Conservation (phyloP, 2,888 invertebrate genomes). For the Rugalucina vietnamica region DNA sequence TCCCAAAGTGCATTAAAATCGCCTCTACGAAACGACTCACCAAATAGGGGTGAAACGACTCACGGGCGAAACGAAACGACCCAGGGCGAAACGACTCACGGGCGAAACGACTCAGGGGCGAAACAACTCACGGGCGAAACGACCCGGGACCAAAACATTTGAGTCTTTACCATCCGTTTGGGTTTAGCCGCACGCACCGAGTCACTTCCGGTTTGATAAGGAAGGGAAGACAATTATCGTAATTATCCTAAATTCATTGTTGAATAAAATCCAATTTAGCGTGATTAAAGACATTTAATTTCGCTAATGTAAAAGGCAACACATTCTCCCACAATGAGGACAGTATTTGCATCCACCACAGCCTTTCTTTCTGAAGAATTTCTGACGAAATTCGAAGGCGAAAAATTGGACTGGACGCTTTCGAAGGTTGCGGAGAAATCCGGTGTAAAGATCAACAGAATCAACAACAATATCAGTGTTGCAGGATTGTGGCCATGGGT, state of each 20-base stretch:
- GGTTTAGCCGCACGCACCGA: too few species aligned
- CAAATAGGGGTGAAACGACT: too few species aligned
- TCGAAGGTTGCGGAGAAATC: slow-evolving; percentile 38
- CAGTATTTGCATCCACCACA: slow-evolving; percentile 52
- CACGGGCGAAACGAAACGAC: too few species aligned
- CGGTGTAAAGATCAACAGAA: slow-evolving; percentile 44
- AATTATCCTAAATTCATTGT: neutral
- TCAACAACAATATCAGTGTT: slow-evolving; percentile 32
- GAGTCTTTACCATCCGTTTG: too few species aligned
- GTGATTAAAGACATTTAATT: neutral
- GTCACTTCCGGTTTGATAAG: neutral
- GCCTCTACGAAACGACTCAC: too few species aligned
- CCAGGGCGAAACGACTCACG: too few species aligned
- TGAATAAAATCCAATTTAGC: neutral
- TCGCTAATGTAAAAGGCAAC: neutral
- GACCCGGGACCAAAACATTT: too few species aligned
- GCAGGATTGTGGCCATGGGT: slow-evolving; percentile 44
- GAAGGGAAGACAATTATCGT: too few species aligned
- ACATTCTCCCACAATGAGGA: slow-evolving; percentile 29
- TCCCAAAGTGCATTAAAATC: too few species aligned
- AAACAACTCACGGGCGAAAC: too few species aligned
- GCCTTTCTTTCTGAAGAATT: slow-evolving; percentile 41
- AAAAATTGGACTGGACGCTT: slow-evolving; percentile 39
- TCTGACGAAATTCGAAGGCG: slow-evolving; percentile 39
- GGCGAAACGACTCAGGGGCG: too few species aligned